phyloP scores from a whole-genome alignment of 1,140 invertebrate species.

The Orius insidiosus region DNA sequence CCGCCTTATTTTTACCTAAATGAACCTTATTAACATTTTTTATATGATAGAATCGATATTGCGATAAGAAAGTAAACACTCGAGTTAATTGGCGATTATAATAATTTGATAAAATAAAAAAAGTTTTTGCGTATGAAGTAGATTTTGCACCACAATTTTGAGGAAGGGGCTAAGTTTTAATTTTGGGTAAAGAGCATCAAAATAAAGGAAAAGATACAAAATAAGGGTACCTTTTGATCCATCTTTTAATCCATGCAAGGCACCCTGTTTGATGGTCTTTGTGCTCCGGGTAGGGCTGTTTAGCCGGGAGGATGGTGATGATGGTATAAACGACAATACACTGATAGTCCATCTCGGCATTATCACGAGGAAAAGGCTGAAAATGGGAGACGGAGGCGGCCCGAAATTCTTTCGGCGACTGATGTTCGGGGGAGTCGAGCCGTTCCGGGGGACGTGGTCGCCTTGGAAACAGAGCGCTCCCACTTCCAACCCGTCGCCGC shows the following conservation, averaged over 20 bases:
- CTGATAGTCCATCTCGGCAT: conserved; percentile 56
- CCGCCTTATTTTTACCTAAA: too few relatives aligned
- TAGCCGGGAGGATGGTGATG: conserved; percentile 47
- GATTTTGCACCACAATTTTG: too few relatives aligned
- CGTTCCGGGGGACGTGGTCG: conserved; percentile 15
- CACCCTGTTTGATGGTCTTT: conserved; percentile 31
- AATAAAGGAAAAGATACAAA: too few relatives aligned
- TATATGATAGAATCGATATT: too few relatives aligned
- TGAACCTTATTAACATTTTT: too few relatives aligned
- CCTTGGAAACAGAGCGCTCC: conserved; percentile 16
- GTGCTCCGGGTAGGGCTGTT: conserved; percentile 23
- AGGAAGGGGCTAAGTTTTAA: too few relatives aligned
- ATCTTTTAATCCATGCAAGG: conserved; percentile 48
- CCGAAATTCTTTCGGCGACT: conserved; percentile 15
- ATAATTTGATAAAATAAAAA: too few relatives aligned
- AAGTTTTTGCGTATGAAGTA: too few relatives aligned
- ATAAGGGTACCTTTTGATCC: conserved; percentile 47
- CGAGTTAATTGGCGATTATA: too few relatives aligned
- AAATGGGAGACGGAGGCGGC: not conserved
- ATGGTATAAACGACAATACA: conserved; percentile 73
- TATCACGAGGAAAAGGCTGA: conserved; percentile 1
- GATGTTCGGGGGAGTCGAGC: conserved; percentile 22
- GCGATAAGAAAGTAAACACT: too few relatives aligned
- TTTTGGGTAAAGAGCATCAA: too few relatives aligned
- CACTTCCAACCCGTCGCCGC: conserved; percentile 12